Evolutionary conservation across 2,888 invertebrate genomes (phyloP).

Genomic region (Dynastes maya): DNA sequence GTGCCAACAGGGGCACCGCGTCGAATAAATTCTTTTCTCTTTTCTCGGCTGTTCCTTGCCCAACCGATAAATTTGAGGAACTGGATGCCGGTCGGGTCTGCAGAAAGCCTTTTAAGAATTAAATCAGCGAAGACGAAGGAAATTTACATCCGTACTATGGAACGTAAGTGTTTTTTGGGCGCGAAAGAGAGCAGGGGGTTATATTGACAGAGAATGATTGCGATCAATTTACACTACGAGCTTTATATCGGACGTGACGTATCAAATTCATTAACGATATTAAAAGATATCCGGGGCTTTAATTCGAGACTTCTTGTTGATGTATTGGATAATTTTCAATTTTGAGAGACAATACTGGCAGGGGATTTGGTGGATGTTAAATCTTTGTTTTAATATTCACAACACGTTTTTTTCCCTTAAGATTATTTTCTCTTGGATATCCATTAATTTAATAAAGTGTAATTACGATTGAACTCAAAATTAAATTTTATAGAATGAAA

Average conservation of each 20-base stretch:
- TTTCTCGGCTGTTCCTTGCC: not conserved
- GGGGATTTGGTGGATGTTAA: not conserved
- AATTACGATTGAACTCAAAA: no score
- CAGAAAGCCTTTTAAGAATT: slow-evolving; percentile 33
- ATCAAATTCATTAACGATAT: slow-evolving; percentile 44
- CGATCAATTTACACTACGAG: slow-evolving; percentile 27
- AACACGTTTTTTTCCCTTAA: slow-evolving; percentile 7
- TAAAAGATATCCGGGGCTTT: slow-evolving; percentile 39
- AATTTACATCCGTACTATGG: slow-evolving; percentile 22
- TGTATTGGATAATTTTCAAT: slow-evolving; percentile 34
- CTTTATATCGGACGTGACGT: slow-evolving; percentile 39
- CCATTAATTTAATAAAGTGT: no score
- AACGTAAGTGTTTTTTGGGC: not conserved
- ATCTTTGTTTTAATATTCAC: not conserved
- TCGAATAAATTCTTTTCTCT: slow-evolving; percentile 3
- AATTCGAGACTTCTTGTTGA: slow-evolving; percentile 20
- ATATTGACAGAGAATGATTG: slow-evolving; percentile 40
- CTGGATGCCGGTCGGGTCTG: slow-evolving; percentile 17
- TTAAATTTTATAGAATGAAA: no score
- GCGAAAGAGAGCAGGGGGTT: not conserved
- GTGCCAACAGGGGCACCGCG: not conserved
- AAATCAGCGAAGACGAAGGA: slow-evolving; percentile 28
- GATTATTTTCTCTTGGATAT: not conserved
- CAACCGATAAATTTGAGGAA: slow-evolving; percentile 33
- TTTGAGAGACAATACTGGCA: not conserved